Evolutionary conservation across 1,140 invertebrate species (phyloP).

Genomic region (Hycleus cichorii): DNA sequence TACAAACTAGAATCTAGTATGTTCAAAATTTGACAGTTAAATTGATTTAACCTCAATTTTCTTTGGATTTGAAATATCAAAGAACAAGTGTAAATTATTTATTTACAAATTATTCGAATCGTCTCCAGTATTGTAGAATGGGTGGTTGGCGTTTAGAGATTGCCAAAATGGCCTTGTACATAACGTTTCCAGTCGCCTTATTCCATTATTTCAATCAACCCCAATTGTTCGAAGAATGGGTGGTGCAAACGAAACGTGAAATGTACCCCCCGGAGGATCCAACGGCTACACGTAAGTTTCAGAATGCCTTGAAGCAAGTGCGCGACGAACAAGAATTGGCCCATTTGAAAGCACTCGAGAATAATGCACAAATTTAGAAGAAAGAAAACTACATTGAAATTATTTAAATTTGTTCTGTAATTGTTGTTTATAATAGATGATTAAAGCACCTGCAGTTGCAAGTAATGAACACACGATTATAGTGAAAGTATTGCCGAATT

Average conservation of each 20-base stretch:
- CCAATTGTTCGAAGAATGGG: constrained; percentile 70
- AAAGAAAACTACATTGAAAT: not conserved
- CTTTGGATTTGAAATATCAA: too few relatives aligned
- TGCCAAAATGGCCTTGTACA: constrained; percentile 73
- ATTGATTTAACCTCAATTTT: too few relatives aligned
- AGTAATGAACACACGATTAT: constrained; percentile 10
- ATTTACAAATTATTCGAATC: too few relatives aligned
- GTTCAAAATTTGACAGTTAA: too few relatives aligned
- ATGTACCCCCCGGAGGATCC: constrained; percentile 61
- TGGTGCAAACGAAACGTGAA: constrained; percentile 60
- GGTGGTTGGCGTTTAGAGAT: constrained; percentile 75
- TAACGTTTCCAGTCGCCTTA: constrained; percentile 72
- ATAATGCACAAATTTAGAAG: constrained; percentile 4
- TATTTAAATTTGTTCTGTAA: constrained; percentile 6
- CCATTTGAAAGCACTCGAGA: constrained; percentile 42
- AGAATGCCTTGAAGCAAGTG: constrained; percentile 51
- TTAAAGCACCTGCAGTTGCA: constrained; percentile 1
- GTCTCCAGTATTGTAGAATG: constrained; percentile 44
- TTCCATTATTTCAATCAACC: constrained; percentile 86
- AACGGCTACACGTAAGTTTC: constrained; percentile 48
- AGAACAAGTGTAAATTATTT: too few relatives aligned
- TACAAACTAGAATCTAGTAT: too few relatives aligned
- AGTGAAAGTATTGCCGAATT: constrained; percentile 4
- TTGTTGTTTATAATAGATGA: constrained; percentile 9
- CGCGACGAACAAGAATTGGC: constrained; percentile 44